These are phyloP conservation scores for Rhinolophus sinicus DNA, from an alignment of 2,113 vertebrate species.

Conservation along the genomic window DNA sequence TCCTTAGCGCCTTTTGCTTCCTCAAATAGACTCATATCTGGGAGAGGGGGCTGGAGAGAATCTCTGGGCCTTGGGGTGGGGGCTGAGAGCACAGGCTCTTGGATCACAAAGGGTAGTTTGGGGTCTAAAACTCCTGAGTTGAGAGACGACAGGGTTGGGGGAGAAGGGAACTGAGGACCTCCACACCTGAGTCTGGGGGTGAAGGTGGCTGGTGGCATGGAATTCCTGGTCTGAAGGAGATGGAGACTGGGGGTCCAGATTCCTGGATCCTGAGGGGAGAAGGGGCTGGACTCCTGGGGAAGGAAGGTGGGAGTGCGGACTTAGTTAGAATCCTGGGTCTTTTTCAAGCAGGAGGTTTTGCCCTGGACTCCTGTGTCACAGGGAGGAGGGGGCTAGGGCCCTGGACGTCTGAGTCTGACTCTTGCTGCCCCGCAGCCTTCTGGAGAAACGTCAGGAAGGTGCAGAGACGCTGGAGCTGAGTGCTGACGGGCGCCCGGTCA, in stretches of 20 bases:
- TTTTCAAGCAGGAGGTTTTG: not conserved
- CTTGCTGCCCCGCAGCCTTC: slow-evolving; percentile 81
- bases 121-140: not conserved
- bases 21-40: slow-evolving; percentile 68
- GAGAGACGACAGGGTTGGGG: slow-evolving; percentile 77
- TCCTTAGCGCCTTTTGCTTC: slow-evolving; percentile 66
- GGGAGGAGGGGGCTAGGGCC: not conserved
- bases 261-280: not conserved
- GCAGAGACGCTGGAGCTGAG: slow-evolving; percentile 94
- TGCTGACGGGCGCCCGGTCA: slow-evolving; percentile 84
- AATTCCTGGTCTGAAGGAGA: not conserved
- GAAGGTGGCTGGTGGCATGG: not conserved
- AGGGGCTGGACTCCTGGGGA: not conserved
- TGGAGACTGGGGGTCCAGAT: not conserved
- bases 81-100: not conserved
- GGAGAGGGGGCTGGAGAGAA: slow-evolving; percentile 10
- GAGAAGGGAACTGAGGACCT: not conserved
- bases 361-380: not conserved
- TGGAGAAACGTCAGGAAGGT: slow-evolving; percentile 92
- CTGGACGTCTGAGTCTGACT: not conserved
- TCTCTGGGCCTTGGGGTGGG: not conserved
- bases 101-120: not conserved
- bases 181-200: not conserved
- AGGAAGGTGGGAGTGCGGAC: not conserved
- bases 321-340: not conserved